Evolutionary conservation across 1,140 invertebrate species (phyloP).

Genomic region (Saccostrea echinata): DNA sequence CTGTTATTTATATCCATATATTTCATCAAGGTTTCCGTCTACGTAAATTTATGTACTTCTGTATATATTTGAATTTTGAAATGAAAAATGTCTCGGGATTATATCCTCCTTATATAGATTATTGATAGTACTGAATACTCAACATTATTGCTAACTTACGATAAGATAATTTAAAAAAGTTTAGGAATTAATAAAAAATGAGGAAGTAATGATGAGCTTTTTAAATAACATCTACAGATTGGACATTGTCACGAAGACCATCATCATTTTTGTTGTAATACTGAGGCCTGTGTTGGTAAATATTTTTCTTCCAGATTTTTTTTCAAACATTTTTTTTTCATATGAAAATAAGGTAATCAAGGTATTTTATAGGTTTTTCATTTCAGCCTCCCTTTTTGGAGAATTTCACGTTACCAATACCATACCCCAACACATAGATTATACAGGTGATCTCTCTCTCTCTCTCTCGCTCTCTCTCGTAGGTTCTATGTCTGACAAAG

Average conservation of each 20-base stretch:
- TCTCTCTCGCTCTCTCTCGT: background rate
- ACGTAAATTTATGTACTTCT: no score
- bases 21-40: no score
- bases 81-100: no score
- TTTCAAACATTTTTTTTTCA: background rate
- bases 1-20: no score
- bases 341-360: background rate
- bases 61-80: no score
- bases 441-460: background rate
- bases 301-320: background rate
- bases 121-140: no score
- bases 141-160: no score
- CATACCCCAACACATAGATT: background rate
- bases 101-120: no score
- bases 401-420: background rate
- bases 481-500: no score
- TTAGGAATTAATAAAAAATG: no score
- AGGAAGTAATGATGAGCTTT: no score
- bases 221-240: background rate
- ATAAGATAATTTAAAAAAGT: no score
- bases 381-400: background rate
- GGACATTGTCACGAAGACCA: background rate
- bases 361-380: background rate
- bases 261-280: background rate
- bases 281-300: conserved; percentile 1